Conservation (phyloP, 1,140 invertebrate genomes). For the Anastrepha ludens region DNA sequence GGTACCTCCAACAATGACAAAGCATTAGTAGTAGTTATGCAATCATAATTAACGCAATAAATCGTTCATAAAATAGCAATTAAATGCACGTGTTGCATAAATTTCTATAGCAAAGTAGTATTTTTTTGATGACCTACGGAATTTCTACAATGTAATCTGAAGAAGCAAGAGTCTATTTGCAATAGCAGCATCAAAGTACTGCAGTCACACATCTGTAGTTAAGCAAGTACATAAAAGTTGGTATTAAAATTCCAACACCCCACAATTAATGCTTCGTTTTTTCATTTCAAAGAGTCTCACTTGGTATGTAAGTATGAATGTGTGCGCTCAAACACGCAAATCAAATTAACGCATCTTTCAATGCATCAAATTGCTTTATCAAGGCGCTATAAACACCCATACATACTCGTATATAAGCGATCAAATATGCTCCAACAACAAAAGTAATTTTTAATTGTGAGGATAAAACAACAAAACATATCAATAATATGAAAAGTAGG, state of each 20-base stretch:
- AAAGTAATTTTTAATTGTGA: not conserved
- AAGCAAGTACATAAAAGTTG: not conserved
- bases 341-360: slow-evolving; percentile 35
- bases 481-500: slow-evolving; percentile 14
- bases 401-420: not conserved
- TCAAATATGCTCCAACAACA: not conserved
- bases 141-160: slow-evolving; percentile 1
- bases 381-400: not conserved
- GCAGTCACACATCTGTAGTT: not conserved
- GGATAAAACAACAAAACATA: not conserved
- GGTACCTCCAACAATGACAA: not conserved
- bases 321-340: slow-evolving; percentile 9
- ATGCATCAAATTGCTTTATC: slow-evolving; percentile 29
- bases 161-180: not conserved
- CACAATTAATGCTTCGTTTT: slow-evolving; percentile 1
- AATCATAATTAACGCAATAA: slow-evolving; percentile 32
- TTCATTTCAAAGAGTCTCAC: not conserved
- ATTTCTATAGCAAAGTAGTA: not conserved
- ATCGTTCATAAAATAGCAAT: slow-evolving; percentile 9
- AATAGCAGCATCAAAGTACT: not conserved
- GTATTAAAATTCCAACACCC: slow-evolving; percentile 1
- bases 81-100: slow-evolving; percentile 45
- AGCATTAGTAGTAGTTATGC: not conserved
- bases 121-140: not conserved
- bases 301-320: not conserved